phyloP scores from a whole-genome alignment of 1,140 invertebrate species.

The Brachionus rotundiformis region DNA sequence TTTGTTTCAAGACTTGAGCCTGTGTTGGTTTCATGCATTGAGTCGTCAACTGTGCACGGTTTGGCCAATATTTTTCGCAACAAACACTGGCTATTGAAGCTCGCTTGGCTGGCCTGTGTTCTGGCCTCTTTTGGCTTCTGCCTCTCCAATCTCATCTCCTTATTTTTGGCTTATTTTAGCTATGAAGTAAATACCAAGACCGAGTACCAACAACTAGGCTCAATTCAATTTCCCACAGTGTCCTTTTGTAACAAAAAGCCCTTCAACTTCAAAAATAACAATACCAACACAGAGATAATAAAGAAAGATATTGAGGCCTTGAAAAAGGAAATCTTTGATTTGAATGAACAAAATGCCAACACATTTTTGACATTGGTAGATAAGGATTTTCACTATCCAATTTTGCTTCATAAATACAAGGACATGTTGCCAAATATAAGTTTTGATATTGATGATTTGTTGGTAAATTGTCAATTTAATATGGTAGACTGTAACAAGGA shows the following conservation, averaged over 20 bases:
- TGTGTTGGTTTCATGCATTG: no score
- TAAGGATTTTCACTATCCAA: not conserved
- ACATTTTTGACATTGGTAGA: not conserved
- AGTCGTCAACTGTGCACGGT: not conserved
- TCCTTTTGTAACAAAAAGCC: not conserved
- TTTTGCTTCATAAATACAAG: not conserved
- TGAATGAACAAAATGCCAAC: not conserved
- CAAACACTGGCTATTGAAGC: not conserved
- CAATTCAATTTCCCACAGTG: constrained; percentile 1
- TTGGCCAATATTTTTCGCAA: not conserved
- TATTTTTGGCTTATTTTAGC: not conserved
- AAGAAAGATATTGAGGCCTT: no score
- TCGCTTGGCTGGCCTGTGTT: not conserved
- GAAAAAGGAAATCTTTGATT: not conserved
- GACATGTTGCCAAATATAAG: not conserved
- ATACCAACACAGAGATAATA: not conserved
- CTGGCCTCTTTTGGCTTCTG: not conserved
- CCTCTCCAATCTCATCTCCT: not conserved
- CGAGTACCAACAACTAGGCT: not conserved
- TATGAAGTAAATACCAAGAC: not conserved
- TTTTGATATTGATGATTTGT: not conserved
- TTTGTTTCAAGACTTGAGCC: no score
- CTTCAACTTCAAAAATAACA: not conserved
- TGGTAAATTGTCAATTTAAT: not conserved
- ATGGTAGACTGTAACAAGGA: not conserved